Percentiles rank a stretch among this genome's conserved stretches.
Conservation (phyloP, 1,140 invertebrate species). For the Yoshiicerus persimilis region DNA sequence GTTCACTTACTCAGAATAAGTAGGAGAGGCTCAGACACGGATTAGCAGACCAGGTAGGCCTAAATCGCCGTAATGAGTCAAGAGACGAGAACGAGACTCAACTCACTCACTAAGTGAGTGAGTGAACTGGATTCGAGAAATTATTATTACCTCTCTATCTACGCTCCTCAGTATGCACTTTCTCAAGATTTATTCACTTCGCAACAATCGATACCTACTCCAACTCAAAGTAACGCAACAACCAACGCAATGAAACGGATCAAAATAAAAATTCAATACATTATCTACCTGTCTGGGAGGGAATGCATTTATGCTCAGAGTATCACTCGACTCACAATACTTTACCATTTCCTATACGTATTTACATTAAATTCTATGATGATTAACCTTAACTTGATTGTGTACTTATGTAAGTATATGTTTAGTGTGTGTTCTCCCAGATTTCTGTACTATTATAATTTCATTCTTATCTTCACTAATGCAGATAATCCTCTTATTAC, state of each 20-base stretch:
- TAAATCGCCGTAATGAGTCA: background rate
- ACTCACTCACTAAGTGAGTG: background rate
- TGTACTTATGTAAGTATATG: background rate
- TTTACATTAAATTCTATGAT: background rate
- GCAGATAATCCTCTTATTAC: background rate
- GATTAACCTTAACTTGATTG: background rate
- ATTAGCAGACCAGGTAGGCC: background rate
- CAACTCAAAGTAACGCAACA: background rate
- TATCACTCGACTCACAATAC: background rate
- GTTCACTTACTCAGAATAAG: background rate
- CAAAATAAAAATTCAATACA: background rate
- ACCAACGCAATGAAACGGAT: background rate
- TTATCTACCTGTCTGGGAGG: background rate
- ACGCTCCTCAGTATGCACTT: background rate
- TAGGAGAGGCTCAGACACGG: background rate
- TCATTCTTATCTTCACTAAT: background rate
- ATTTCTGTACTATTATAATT: background rate
- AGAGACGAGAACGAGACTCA: background rate
- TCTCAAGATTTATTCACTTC: background rate
- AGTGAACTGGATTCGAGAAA: constrained; percentile 7
- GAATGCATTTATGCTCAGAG: background rate
- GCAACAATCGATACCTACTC: background rate
- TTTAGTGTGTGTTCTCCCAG: background rate
- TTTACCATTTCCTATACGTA: background rate
- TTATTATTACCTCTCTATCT: background rate